Evolutionary conservation across 2,888 invertebrate species (phyloP).

Genomic region (Zeuzera pyrina): DNA sequence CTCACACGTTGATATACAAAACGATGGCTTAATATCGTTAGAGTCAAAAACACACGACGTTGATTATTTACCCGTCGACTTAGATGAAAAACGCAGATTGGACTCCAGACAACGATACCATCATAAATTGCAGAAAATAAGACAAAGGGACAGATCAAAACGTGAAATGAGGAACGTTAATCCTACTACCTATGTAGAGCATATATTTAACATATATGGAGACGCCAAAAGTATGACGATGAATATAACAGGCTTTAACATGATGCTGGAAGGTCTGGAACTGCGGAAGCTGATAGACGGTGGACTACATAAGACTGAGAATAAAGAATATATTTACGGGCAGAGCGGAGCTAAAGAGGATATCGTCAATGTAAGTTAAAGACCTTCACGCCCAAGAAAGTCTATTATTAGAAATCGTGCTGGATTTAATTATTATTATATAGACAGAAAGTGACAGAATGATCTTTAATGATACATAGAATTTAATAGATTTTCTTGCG

Average conservation of each 20-base stretch:
- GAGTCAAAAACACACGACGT: slow-evolving; percentile 26
- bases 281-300: slow-evolving; percentile 66
- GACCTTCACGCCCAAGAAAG: too few relatives aligned
- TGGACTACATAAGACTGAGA: slow-evolving; percentile 35
- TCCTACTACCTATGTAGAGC: slow-evolving; percentile 75
- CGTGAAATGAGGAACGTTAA: slow-evolving; percentile 42
- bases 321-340: slow-evolving; percentile 34
- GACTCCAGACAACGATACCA: slow-evolving; percentile 32
- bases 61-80: slow-evolving; percentile 29
- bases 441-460: too few relatives aligned
- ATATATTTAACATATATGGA: slow-evolving; percentile 79
- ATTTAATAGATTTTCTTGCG: too few relatives aligned
- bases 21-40: slow-evolving; percentile 27
- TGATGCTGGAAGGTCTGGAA: slow-evolving; percentile 74
- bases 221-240: slow-evolving; percentile 76
- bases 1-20: slow-evolving; percentile 75
- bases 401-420: too few relatives aligned
- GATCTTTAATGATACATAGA: too few relatives aligned
- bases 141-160: slow-evolving; percentile 27
- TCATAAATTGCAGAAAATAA: slow-evolving; percentile 34
- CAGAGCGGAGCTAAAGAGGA: slow-evolving; percentile 31
- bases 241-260: slow-evolving; percentile 78
- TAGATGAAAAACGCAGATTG: slow-evolving; percentile 32
- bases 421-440: too few relatives aligned
- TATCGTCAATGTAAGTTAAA: slow-evolving; percentile 57